phyloP scores from a whole-genome alignment of 2,888 invertebrate species.

The Plebejus argus region DNA sequence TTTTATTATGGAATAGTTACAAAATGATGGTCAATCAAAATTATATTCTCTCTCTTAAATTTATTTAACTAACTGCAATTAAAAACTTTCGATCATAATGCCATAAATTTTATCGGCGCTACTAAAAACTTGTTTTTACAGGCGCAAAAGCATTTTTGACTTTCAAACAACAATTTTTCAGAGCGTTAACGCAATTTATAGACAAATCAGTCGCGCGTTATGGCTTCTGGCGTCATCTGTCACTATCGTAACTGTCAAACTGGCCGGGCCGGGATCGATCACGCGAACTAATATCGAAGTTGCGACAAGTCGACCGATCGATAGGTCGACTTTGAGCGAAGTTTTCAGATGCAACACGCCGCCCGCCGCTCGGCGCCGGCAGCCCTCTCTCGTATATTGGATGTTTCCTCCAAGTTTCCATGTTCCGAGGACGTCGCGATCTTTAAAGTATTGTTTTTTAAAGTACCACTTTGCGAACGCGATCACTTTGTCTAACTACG shows the following conservation, averaged over 20 bases:
- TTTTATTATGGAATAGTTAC: too few relatives aligned
- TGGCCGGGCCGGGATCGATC: slow-evolving; percentile 72
- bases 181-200: slow-evolving; percentile 40
- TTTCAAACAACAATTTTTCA: slow-evolving; percentile 35
- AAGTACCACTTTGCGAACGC: slow-evolving; percentile 38
- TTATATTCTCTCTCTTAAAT: too few relatives aligned
- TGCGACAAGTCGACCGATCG: slow-evolving; percentile 50
- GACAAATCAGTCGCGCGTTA: slow-evolving; percentile 74
- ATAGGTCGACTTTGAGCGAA: slow-evolving; percentile 49
- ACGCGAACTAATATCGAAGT: slow-evolving; percentile 78
- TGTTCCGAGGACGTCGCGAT: slow-evolving; percentile 55
- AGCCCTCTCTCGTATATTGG: slow-evolving; percentile 70
- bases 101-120: neutral
- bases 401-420: slow-evolving; percentile 68
- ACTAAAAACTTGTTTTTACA: neutral
- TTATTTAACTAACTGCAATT: neutral
- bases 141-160: slow-evolving; percentile 18
- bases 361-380: slow-evolving; percentile 48
- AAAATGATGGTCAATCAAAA: too few relatives aligned
- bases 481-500: slow-evolving; percentile 32
- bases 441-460: slow-evolving; percentile 54
- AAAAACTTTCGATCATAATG: neutral
- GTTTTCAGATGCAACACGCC: slow-evolving; percentile 63
- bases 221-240: slow-evolving; percentile 74
- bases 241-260: slow-evolving; percentile 77